Evolutionary conservation across 2,888 invertebrate genomes (phyloP).

Genomic region (Didymodactylos carnosus): DNA sequence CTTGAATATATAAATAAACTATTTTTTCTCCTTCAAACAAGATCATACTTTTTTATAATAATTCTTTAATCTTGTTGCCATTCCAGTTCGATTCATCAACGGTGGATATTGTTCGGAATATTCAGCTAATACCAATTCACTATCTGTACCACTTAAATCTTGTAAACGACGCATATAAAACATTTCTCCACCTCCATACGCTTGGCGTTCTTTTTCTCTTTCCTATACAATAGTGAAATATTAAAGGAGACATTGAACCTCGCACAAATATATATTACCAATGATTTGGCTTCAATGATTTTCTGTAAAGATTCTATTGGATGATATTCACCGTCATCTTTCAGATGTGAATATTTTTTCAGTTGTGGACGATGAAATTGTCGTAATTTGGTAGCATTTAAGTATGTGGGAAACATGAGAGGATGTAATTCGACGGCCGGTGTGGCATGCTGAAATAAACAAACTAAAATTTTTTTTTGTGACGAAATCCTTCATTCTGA

Average conservation of each 20-base stretch:
- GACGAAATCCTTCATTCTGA: too few relatives aligned
- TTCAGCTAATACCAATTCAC: constrained; percentile 60
- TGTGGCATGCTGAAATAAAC: constrained; percentile 52
- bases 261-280: too few relatives aligned
- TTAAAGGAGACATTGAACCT: too few relatives aligned
- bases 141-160: constrained; percentile 61
- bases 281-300: neutral
- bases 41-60: constrained; percentile 63
- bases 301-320: neutral
- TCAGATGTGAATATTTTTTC: constrained; percentile 40
- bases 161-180: constrained; percentile 95
- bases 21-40: too few relatives aligned
- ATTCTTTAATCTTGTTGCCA: constrained; percentile 95
- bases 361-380: constrained; percentile 80
- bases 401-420: constrained; percentile 83
- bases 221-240: neutral
- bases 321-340: neutral
- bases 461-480: neutral
- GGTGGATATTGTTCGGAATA: constrained; percentile 97
- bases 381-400: constrained; percentile 60
- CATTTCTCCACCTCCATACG: constrained; percentile 92
- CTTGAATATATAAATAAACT: too few relatives aligned
- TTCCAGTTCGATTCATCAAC: constrained; percentile 83
- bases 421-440: constrained; percentile 80
- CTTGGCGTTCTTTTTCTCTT: constrained; percentile 72